Evolutionary conservation across 2,888 invertebrate species (phyloP), one percentile per base, ranked within the genome.

Genomic region (Tiliacea aurago): DNA sequence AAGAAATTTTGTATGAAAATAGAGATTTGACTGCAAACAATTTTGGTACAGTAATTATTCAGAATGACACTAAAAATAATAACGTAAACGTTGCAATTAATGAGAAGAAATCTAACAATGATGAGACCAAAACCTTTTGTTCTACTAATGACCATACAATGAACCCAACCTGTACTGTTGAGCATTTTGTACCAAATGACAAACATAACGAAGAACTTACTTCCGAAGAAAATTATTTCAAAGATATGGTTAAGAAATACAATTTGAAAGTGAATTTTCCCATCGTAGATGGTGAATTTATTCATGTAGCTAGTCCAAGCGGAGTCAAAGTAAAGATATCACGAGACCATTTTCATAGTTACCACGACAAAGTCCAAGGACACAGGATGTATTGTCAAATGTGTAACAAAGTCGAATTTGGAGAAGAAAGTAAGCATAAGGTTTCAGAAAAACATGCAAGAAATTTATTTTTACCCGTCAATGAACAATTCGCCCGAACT

Each of bases 341-440:
- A 15, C 20, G 0, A 33, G 49, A 49, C 15, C 13, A 33, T n/a
- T 64, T 49, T 33, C 63, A 64, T 49, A 49, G 63, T 64, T 64
- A n/a, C 49, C 13, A 9, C 9, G 5, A 11, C 4, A 0, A 2
- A 20, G 10, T n/a, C 5, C 9, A 2, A 13, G 5, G n/a, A 2
- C 5, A 23, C 15, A 61, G 15, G 10, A 0, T 64, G n/a, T 10
- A 49, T 64, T 64, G 63, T 33, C 15, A 64, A 49, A n/a, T 64
- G 49, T 64, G 63, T 33, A 0, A n/a, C 9, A 5, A 41, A 15
- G 7, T 33, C 3, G 33, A 49, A 9, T 15, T 33, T 1, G 1
- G 3, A n/a, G 3, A 49, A 5, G 47, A n/a, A 15, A 10, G 5
- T 33, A n/a, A n/a, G 33, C 63, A 64, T 64, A 33, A 64, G n/a